Evolutionary conservation across 2,888 invertebrate genomes (phyloP), one percentile per base, ranked within the genome.

Genomic region (Sicus ferrugineus): DNA sequence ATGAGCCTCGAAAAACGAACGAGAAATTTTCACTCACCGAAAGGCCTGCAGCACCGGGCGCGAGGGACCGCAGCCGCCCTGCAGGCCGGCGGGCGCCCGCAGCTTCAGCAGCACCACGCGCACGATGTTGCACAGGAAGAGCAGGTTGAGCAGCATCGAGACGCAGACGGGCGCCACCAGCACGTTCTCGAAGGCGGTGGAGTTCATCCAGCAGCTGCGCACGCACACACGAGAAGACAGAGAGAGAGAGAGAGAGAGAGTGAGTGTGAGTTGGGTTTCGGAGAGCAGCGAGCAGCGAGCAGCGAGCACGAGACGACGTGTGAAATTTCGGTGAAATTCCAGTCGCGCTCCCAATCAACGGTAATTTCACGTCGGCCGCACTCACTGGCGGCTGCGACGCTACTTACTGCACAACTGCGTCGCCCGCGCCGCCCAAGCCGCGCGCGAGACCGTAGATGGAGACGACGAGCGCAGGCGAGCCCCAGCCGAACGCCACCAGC

Each of bases 91-190:
- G n/a, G 85, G 86, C 48, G 92, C 92, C 75, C 92, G 89, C 76
- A 96, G 86, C 85, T 96, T 96, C 66, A 92, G 89, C 78, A 94
- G 88, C 72, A 96, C 88, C 67, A 96, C 95, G 74, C 95, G 89
- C 71, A 96, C 93, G 79, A 96, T 96, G 87, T 96, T 96, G 86
- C 93, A 92, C 73, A 96, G 89, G 85, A 96, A 96, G 75, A 91
- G 87, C 58, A 95, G 87, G 86, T 96, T 96, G 74, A 95, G 88
- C 77, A 92, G 87, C 85, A 95, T 91, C 46, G 94, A 93, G 66
- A 89, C 88, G 81, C 91, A 91, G 31, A 94, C 95, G 34, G 93
- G 92, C 73, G 91, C 90, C 64, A 91, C 89, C 73, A 95, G 88
- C 79, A 94, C 92, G 78, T 89, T 89, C 72, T 89, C 90, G 83